A percentile compares a stretch with the other conserved stretches of the same genome.
phyloP scores from a whole-genome alignment of 2,797 vertebrate genomes.

The Arnoldichthys spilopterus region DNA sequence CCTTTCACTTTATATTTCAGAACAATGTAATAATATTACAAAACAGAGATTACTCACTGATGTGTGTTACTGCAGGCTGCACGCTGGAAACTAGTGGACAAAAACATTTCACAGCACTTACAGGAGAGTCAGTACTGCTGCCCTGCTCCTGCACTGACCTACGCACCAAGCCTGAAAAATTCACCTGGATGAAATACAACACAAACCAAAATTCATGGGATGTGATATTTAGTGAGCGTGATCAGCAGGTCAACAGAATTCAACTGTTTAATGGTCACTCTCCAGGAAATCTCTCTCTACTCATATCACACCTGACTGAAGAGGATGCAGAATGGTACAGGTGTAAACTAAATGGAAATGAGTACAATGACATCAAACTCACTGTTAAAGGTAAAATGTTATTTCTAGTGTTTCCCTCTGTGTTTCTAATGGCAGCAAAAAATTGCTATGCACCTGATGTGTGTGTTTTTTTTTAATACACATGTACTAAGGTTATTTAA shows the following conservation, averaged over 20 bases:
- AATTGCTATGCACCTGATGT: no score
- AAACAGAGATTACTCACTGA: background rate
- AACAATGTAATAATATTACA: background rate
- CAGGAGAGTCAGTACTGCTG: conserved; percentile 7
- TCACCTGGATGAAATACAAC: background rate
- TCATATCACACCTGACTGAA: conserved; percentile 5
- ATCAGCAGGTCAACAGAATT: background rate
- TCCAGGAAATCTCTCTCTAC: conserved; percentile 11
- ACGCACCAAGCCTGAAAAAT: background rate
- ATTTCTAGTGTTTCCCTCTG: no score
- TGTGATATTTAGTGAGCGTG: background rate
- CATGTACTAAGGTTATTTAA: no score
- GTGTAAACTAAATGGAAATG: background rate
- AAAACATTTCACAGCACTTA: background rate
- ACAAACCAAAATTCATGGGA: background rate
- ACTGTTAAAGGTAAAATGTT: background rate
- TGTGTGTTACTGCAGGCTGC: background rate
- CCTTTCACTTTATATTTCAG: background rate
- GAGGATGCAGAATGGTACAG: background rate
- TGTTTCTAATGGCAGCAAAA: no score
- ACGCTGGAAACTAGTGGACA: background rate
- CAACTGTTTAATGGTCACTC: background rate
- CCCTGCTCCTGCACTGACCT: background rate
- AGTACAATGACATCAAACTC: background rate
- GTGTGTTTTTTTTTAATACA: no score